Conservation (phyloP, 2,797 vertebrate species). For the Acipenser transmontanus region DNA sequence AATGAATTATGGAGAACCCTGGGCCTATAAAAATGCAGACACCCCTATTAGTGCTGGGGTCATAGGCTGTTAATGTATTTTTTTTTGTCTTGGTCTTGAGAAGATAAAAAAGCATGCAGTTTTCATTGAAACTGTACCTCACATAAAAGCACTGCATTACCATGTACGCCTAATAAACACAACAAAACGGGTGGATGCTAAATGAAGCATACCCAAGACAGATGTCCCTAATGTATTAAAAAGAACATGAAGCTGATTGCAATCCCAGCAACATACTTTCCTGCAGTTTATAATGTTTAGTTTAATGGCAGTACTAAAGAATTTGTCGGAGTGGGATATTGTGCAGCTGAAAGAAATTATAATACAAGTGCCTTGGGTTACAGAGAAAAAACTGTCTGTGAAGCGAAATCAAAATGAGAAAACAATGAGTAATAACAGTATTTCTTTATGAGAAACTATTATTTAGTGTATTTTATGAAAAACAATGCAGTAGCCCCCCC, state of each 20-base stretch:
- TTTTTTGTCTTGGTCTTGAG: background rate
- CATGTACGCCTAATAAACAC: constrained; percentile 25
- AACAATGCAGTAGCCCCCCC: too few species aligned
- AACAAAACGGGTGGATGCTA: constrained; percentile 44
- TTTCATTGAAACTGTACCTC: background rate
- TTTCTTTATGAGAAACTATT: too few species aligned
- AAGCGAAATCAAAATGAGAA: too few species aligned
- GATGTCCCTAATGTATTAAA: constrained; percentile 47
- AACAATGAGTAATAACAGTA: too few species aligned
- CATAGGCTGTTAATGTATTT: background rate
- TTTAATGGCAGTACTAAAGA: constrained; percentile 9
- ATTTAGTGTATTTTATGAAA: too few species aligned
- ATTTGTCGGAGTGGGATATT: background rate
- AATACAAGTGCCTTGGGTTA: background rate
- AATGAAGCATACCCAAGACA: constrained; percentile 56
- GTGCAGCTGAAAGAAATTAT: background rate
- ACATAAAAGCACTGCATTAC: constrained; percentile 9
- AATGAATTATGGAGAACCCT: constrained; percentile 9
- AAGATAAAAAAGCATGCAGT: background rate
- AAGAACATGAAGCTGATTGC: constrained; percentile 11
- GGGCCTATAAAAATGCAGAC: constrained; percentile 12
- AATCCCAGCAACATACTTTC: constrained; percentile 6
- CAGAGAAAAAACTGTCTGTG: too few species aligned
- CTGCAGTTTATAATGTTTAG: constrained; percentile 9
- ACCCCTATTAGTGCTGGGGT: background rate